Percentiles rank a stretch among this genome's conserved stretches.
These are phyloP conservation scores for Probosciger aterrimus DNA, from an alignment of 2,113 vertebrate species.

Conservation along the genomic window DNA sequence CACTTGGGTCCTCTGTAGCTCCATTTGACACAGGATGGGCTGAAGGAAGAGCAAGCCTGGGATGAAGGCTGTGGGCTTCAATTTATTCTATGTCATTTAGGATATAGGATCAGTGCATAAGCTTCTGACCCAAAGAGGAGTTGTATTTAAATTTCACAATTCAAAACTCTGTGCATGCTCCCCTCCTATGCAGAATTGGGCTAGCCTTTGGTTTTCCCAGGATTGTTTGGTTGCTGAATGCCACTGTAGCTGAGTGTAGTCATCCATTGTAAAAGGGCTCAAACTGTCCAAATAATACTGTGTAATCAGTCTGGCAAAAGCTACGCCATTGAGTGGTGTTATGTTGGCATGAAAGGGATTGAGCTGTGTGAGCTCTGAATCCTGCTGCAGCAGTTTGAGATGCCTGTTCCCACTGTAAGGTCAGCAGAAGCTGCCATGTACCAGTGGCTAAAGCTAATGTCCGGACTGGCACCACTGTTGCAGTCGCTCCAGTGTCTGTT, in stretches of 20 bases:
- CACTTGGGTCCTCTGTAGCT: neutral
- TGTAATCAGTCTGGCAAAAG: neutral
- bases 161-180: neutral
- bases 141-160: neutral
- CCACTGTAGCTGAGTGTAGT: neutral
- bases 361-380: neutral
- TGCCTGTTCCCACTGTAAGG: neutral
- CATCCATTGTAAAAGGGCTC: neutral
- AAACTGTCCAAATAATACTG: neutral
- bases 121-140: neutral
- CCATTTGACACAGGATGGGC: fast-evolving
- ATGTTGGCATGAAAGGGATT: neutral
- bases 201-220: neutral
- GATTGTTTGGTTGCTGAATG: neutral
- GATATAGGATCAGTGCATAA: neutral
- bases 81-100: neutral
- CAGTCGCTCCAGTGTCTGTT: neutral
- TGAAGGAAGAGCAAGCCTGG: neutral
- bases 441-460: neutral
- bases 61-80: neutral
- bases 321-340: neutral
- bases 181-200: neutral
- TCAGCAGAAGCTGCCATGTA: neutral
- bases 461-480: neutral
- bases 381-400: neutral